phyloP scores from a whole-genome alignment of 2,797 vertebrate genomes.

The Limosa lapponica region DNA sequence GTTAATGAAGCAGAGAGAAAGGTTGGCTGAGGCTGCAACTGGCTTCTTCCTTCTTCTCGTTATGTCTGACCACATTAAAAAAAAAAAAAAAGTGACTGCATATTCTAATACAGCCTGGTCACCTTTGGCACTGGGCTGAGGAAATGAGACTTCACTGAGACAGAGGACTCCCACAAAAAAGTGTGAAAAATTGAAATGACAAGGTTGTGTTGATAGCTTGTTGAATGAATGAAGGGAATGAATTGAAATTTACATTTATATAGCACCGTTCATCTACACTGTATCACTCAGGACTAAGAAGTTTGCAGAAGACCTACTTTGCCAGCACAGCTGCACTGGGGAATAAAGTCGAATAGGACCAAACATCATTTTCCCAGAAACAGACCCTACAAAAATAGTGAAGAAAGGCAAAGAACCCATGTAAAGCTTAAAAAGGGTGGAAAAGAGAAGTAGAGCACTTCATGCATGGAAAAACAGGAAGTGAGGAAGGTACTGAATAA shows the following conservation, averaged over 20 bases:
- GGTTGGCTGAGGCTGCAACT: background rate
- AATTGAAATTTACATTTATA: constrained; percentile 81
- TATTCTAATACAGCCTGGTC: constrained; percentile 31
- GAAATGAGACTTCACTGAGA: constrained; percentile 39
- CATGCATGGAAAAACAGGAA: background rate
- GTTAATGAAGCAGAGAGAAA: background rate
- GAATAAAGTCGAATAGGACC: background rate
- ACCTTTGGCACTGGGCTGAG: background rate
- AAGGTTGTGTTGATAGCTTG: constrained; percentile 60
- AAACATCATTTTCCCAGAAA: background rate
- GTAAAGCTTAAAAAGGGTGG: background rate
- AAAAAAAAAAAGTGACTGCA: background rate
- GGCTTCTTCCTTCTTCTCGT: background rate
- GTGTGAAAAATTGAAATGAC: constrained; percentile 78
- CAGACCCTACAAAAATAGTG: background rate
- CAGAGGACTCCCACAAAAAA: constrained; percentile 50
- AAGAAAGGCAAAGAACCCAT: background rate
- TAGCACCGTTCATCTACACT: constrained; percentile 40
- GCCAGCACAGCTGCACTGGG: background rate
- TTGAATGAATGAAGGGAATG: constrained; percentile 54
- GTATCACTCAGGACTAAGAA: constrained; percentile 21
- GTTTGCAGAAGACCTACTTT: background rate
- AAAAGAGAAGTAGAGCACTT: background rate
- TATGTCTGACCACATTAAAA: background rate
- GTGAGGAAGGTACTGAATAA: background rate